Conservation (phyloP, 2,113 vertebrate genomes). For the Solea senegalensis region DNA sequence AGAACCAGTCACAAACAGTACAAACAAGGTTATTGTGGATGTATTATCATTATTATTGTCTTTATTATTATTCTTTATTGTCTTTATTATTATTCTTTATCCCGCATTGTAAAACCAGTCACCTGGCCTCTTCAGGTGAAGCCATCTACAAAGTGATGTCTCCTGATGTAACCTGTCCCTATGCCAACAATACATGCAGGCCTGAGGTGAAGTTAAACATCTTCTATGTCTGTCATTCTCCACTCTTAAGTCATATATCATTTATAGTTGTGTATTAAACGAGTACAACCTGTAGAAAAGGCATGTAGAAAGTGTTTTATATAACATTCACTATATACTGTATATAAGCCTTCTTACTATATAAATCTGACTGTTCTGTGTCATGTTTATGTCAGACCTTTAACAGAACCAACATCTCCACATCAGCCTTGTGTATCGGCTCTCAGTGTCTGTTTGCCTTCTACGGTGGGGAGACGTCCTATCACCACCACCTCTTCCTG, state of each 20-base stretch:
- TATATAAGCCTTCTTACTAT: too few relatives aligned
- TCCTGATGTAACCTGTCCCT: constrained; percentile 80
- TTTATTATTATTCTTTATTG: too few relatives aligned
- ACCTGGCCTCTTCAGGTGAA: constrained; percentile 89
- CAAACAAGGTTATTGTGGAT: too few relatives aligned
- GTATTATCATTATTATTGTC: too few relatives aligned
- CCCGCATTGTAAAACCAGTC: constrained; percentile 70
- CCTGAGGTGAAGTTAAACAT: constrained; percentile 80
- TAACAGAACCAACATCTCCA: constrained; percentile 82
- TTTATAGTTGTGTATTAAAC: background rate
- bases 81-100: constrained; percentile 28
- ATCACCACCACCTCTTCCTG: constrained; percentile 84
- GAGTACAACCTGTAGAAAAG: background rate
- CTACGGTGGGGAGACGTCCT: constrained; percentile 89
- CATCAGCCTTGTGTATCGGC: constrained; percentile 76
- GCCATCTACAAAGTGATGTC: constrained; percentile 89
- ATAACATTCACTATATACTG: background rate
- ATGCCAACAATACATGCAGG: constrained; percentile 86
- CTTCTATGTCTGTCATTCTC: background rate
- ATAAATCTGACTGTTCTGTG: background rate
- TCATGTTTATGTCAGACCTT: constrained; percentile 80
- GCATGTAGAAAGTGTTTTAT: background rate
- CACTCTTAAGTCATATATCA: background rate
- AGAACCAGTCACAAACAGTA: too few relatives aligned
- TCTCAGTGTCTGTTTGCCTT: constrained; percentile 89